phyloP scores from a whole-genome alignment of 2,888 invertebrate genomes.

The Macrophya alboannulata region DNA sequence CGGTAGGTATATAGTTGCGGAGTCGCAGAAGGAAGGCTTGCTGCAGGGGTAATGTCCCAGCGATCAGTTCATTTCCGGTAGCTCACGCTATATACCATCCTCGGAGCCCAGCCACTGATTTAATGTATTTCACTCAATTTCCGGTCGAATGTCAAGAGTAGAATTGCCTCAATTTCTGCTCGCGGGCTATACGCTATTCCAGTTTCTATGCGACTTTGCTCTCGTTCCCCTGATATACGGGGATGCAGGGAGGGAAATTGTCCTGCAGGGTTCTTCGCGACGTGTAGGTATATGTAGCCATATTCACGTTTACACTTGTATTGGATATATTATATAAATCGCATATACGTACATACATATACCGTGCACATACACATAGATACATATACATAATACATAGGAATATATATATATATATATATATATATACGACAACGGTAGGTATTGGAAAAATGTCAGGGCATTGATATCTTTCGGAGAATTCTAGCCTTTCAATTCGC shows the following conservation, averaged over 20 bases:
- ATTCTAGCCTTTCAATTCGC: slow-evolving; percentile 7
- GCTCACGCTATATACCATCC: slow-evolving; percentile 28
- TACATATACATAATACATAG: background rate
- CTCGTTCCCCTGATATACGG: background rate
- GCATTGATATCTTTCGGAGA: slow-evolving; percentile 26
- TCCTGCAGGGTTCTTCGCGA: background rate
- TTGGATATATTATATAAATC: background rate
- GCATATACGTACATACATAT: background rate
- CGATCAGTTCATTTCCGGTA: slow-evolving; percentile 69
- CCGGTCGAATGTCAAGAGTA: slow-evolving; percentile 64
- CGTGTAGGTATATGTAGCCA: background rate
- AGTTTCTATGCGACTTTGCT: slow-evolving; percentile 38
- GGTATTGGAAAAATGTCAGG: slow-evolving; percentile 36
- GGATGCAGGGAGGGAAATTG: background rate
- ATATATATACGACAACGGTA: background rate
- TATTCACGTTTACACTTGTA: background rate
- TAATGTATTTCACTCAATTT: slow-evolving; percentile 70
- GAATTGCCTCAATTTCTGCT: slow-evolving; percentile 50
- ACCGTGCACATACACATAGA: background rate
- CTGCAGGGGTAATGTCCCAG: slow-evolving; percentile 39
- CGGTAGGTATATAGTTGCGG: background rate
- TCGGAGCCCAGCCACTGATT: slow-evolving; percentile 62
- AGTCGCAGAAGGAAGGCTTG: background rate
- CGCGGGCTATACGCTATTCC: slow-evolving; percentile 37
- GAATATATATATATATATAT: background rate